Evolutionary conservation across 2,113 vertebrate species (phyloP).

Genomic region (Cepphus grylle): DNA sequence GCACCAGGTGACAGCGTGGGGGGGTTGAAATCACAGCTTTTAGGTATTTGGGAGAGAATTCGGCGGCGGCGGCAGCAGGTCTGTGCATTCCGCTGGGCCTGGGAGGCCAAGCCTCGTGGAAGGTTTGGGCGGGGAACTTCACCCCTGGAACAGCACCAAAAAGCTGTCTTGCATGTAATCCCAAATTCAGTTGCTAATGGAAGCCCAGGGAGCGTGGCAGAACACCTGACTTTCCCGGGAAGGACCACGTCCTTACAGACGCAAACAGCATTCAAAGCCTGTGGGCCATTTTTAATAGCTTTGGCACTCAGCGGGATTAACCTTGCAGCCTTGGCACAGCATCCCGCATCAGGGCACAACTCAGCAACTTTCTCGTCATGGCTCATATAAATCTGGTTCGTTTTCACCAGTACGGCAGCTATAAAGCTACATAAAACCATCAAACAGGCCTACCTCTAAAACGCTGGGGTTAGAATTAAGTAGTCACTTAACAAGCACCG

Average conservation of each 20-base stretch:
- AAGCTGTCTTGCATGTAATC: neutral
- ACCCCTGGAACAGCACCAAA: neutral
- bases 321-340: neutral
- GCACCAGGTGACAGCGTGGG: accelerated
- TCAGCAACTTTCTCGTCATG: neutral
- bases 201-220: neutral
- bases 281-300: neutral
- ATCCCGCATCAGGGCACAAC: neutral
- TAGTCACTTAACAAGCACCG: neutral
- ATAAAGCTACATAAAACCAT: neutral
- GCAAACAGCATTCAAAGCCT: neutral
- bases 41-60: neutral
- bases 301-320: neutral
- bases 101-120: neutral
- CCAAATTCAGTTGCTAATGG: neutral
- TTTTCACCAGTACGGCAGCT: neutral
- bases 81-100: neutral
- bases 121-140: neutral
- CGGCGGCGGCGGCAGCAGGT: neutral
- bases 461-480: neutral
- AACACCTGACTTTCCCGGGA: neutral
- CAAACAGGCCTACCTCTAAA: neutral
- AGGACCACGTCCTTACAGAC: neutral
- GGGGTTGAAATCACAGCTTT: neutral
- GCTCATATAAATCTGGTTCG: neutral